These are phyloP conservation scores for Pangasianodon hypophthalmus DNA, from an alignment of 2,113 vertebrate species.

Conservation along the genomic window DNA sequence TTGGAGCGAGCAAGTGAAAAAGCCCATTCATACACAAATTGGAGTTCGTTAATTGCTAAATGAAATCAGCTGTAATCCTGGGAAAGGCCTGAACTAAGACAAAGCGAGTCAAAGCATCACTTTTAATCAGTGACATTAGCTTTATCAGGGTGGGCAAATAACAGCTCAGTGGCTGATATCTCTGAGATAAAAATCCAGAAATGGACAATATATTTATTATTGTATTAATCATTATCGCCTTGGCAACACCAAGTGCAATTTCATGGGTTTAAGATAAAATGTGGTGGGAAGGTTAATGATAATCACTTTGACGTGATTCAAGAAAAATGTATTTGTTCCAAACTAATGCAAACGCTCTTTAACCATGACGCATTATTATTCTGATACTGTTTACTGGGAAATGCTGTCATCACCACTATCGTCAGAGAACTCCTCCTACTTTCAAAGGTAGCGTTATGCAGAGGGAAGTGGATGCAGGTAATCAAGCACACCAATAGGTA, in stretches of 20 bases:
- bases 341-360: not conserved
- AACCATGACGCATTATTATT: not conserved
- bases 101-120: not conserved
- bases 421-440: not conserved
- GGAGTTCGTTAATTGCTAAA: conserved; percentile 44
- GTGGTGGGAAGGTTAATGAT: not conserved
- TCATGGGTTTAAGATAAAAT: not conserved
- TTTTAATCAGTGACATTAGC: not conserved
- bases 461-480: not conserved
- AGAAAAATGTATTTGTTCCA: not conserved
- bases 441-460: not conserved
- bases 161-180: not conserved
- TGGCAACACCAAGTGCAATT: not conserved
- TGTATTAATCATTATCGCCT: not conserved
- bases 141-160: not conserved
- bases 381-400: not conserved
- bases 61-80: conserved; percentile 46
- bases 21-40: conserved; percentile 39
- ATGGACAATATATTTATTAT: not conserved
- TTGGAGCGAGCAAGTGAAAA: conserved; percentile 13
- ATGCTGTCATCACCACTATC: not conserved
- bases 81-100: conserved; percentile 16
- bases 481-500: not conserved
- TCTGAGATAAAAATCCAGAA: not conserved
- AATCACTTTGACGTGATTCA: not conserved